phyloP scores from a whole-genome alignment of 30 jellyfish, hydroid and myxozoan species.

The Catostylus mosaicus region DNA sequence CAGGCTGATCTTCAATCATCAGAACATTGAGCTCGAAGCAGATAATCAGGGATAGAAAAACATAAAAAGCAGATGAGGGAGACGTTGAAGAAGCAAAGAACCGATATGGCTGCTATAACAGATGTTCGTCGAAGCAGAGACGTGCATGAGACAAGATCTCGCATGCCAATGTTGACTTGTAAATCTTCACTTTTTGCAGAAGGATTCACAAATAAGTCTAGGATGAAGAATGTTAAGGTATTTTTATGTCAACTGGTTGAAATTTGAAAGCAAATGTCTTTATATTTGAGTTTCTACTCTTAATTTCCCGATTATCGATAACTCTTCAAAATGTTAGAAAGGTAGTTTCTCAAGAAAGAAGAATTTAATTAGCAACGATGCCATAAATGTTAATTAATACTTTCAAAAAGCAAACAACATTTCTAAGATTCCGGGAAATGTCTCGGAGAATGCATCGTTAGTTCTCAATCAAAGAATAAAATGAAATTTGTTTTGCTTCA shows the following conservation, averaged over 20 bases:
- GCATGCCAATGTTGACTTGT: conserved; percentile 2
- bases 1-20: conserved; percentile 19
- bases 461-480: no score
- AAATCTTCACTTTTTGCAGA: conserved; percentile 47
- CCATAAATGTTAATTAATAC: no score
- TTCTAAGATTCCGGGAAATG: no score
- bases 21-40: conserved; percentile 26
- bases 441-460: no score
- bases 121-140: conserved; percentile 18
- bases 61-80: conserved; percentile 40
- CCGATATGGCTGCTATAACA: conserved; percentile 27
- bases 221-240: conserved; percentile 65
- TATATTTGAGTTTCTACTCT: no score
- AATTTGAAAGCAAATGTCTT: background rate
- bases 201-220: conserved; percentile 66
- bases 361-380: no score
- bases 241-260: background rate
- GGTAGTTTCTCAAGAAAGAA: no score
- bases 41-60: background rate
- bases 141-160: conserved; percentile 19
- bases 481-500: no score
- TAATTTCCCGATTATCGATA: no score
- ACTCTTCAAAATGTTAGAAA: no score
- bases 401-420: no score
- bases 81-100: conserved; percentile 18